phyloP scores from a whole-genome alignment of 2,113 vertebrate genomes.

The Sylvicapra grimmia region DNA sequence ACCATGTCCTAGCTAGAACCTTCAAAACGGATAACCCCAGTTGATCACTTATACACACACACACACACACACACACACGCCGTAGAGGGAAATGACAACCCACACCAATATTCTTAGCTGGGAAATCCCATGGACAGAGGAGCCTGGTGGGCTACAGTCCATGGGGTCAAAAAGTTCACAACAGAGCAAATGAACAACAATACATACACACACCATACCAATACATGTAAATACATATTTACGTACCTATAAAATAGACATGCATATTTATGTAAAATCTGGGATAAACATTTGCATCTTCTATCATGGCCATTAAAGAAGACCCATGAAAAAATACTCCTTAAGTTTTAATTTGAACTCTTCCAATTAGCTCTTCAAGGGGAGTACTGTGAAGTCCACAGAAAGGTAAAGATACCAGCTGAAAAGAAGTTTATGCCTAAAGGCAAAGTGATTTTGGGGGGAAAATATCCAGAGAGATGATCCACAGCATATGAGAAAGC shows the following conservation, averaged over 20 bases:
- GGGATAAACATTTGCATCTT: neutral
- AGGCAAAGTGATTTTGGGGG: neutral
- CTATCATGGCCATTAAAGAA: neutral
- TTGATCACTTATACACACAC: neutral
- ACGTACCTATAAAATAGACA: fast-evolving
- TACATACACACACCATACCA: neutral
- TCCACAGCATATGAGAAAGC: neutral
- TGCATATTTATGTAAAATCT: neutral
- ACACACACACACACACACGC: neutral
- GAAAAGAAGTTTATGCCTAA: neutral
- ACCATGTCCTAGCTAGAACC: neutral
- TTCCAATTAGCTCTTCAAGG: neutral
- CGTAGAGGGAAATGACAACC: neutral
- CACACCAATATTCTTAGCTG: neutral
- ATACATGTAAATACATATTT: neutral
- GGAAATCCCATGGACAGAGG: neutral
- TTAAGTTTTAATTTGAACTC: neutral
- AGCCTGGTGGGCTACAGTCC: neutral
- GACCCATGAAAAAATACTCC: neutral
- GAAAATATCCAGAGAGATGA: neutral
- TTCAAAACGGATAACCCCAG: neutral
- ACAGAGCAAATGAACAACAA: neutral
- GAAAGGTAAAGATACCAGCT: neutral
- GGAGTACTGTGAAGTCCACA: neutral
- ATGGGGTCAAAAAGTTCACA: neutral